Conservation (phyloP, 2,113 vertebrate genomes). For the Catagonus wagneri region DNA sequence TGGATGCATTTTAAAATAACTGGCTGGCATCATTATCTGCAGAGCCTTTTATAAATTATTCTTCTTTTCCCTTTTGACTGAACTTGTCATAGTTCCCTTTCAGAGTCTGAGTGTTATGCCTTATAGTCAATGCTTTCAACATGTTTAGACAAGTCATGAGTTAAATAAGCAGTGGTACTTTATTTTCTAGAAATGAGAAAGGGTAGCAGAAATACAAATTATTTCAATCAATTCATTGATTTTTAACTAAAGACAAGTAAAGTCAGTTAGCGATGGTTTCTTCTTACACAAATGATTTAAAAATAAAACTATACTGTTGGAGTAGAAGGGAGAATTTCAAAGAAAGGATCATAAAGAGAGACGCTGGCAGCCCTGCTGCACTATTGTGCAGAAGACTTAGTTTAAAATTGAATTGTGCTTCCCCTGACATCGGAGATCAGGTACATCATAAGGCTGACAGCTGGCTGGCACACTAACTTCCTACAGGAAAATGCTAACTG, state of each 20-base stretch:
- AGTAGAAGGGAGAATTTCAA: constrained; percentile 65
- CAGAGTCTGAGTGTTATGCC: constrained; percentile 81
- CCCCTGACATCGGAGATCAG: constrained; percentile 75
- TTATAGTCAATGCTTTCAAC: constrained; percentile 84
- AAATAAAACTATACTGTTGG: constrained; percentile 62
- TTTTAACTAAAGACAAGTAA: constrained; percentile 82
- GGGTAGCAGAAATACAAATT: constrained; percentile 73
- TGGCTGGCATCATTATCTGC: constrained; percentile 88
- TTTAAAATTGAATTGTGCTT: constrained; percentile 80
- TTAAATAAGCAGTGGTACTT: constrained; percentile 78
- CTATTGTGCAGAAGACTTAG: constrained; percentile 64
- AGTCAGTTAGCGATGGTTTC: constrained; percentile 74
- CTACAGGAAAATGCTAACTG: constrained; percentile 72
- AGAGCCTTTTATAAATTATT: constrained; percentile 89
- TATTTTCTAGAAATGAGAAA: constrained; percentile 83
- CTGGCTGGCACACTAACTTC: constrained; percentile 68
- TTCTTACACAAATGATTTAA: constrained; percentile 72
- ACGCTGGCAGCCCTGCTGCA: constrained; percentile 55
- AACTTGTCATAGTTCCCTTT: constrained; percentile 87
- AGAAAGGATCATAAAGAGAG: constrained; percentile 64
- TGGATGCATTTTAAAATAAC: constrained; percentile 89
- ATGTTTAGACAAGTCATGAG: constrained; percentile 85
- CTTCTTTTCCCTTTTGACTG: constrained; percentile 87
- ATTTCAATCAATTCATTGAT: constrained; percentile 78
- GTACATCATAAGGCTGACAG: constrained; percentile 77